Percentiles rank a stretch among this genome's conserved stretches.
These are phyloP conservation scores for Reticulitermes speratus DNA, from an alignment of 1,140 invertebrate species.

Conservation along the genomic window DNA sequence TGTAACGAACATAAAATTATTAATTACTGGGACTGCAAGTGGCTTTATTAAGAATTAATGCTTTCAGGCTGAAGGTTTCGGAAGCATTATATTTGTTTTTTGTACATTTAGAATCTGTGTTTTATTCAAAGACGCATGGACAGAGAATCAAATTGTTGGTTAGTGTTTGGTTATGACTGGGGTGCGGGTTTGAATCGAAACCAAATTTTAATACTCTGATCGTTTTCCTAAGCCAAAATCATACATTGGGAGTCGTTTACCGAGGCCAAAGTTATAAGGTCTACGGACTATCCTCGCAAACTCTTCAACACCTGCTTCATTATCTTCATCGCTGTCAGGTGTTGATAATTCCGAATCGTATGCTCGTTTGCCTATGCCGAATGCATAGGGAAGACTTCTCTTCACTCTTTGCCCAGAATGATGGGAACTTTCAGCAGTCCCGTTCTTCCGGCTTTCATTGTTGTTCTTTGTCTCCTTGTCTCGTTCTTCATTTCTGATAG, in stretches of 20 bases:
- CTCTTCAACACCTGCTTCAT: neutral
- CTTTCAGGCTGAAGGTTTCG: neutral
- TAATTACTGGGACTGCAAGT: neutral
- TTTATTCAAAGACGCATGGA: neutral
- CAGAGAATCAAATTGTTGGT: neutral
- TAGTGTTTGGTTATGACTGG: neutral
- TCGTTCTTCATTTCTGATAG: neutral
- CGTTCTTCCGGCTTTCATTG: neutral
- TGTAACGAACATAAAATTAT: neutral
- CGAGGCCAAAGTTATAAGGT: constrained; percentile 34
- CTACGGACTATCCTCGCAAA: constrained; percentile 21
- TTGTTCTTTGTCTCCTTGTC: neutral
- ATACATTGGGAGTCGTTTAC: constrained; percentile 31
- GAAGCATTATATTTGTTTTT: neutral
- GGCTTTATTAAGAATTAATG: neutral
- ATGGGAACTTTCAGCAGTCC: neutral
- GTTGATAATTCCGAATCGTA: neutral
- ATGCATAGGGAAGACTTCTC: constrained; percentile 29
- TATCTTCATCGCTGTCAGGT: neutral
- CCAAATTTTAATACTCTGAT: constrained; percentile 14
- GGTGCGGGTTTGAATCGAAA: neutral
- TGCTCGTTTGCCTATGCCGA: constrained; percentile 32
- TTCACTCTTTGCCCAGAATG: constrained; percentile 1
- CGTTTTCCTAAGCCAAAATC: constrained; percentile 35
- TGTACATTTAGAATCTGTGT: neutral